Evolutionary conservation across 2,797 vertebrate species (phyloP).

Genomic region (Acrossocheilus wenchowensis): DNA sequence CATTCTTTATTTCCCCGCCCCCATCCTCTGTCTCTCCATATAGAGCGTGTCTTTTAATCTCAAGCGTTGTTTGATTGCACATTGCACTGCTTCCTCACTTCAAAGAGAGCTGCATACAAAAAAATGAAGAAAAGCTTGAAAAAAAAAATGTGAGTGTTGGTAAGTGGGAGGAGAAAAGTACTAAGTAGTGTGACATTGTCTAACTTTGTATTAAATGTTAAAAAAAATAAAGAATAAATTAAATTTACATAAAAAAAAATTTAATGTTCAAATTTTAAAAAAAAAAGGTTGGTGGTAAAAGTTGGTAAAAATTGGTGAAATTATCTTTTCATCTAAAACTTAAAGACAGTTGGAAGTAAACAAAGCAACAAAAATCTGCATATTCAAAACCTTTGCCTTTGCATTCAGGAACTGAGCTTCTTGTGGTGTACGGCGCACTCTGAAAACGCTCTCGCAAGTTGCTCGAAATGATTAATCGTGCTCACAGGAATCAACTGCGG

Average conservation of each 20-base stretch:
- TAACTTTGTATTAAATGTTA: background rate
- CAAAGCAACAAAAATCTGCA: background rate
- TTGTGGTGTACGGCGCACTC: background rate
- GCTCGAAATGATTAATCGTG: slow-evolving; percentile 22
- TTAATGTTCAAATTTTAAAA: background rate
- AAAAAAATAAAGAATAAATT: too few species aligned
- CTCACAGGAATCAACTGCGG: background rate
- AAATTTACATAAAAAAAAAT: background rate
- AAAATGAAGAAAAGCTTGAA: slow-evolving; percentile 60
- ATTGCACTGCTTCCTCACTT: slow-evolving; percentile 79
- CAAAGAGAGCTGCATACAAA: slow-evolving; percentile 69
- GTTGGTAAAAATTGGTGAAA: background rate
- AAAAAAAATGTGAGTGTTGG: slow-evolving; percentile 59
- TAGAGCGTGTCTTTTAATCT: slow-evolving; percentile 69
- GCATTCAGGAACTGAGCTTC: background rate
- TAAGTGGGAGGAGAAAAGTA: slow-evolving; percentile 58
- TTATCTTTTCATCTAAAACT: background rate
- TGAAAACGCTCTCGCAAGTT: background rate
- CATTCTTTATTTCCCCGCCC: slow-evolving; percentile 54
- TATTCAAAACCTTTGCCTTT: background rate
- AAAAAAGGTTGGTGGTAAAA: background rate
- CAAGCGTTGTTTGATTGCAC: slow-evolving; percentile 60
- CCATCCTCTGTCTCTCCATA: slow-evolving; percentile 58
- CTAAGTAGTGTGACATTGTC: background rate
- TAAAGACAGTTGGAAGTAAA: background rate